These are phyloP conservation scores for Stenotaenia linearis DNA, from an alignment of 2,888 invertebrate genomes.

Conservation along the genomic window DNA sequence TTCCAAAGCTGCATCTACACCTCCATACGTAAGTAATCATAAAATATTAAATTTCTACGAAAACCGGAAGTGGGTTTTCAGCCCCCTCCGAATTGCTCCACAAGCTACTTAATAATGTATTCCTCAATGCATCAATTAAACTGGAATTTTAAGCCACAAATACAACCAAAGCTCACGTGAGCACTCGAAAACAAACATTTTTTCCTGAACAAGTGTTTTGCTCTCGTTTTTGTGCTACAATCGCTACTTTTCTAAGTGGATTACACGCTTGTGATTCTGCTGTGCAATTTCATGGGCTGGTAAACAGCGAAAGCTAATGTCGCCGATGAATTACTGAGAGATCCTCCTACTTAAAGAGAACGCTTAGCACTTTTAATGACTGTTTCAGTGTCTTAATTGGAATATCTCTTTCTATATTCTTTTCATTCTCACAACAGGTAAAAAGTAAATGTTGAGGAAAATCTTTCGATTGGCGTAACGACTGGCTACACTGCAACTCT, in stretches of 20 bases:
- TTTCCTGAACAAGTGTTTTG: background rate
- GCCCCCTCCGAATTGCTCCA: too few species aligned
- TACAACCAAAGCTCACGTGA: background rate
- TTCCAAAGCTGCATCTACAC: too few species aligned
- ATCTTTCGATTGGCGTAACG: too few species aligned
- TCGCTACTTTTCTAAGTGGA: slow-evolving; percentile 5
- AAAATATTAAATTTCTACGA: too few species aligned
- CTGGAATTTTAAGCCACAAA: background rate
- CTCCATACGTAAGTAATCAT: too few species aligned
- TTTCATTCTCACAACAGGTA: too few species aligned
- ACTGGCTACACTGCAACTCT: too few species aligned
- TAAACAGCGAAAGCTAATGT: background rate
- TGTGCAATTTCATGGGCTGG: background rate
- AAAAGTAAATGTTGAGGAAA: too few species aligned
- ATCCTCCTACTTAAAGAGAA: background rate
- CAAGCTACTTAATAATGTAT: too few species aligned
- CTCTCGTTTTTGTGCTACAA: background rate
- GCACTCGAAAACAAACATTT: background rate
- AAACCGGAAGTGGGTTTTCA: too few species aligned
- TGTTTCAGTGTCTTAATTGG: background rate
- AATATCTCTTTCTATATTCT: background rate
- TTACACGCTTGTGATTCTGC: background rate
- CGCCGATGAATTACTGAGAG: background rate
- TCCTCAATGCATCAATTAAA: too few species aligned
- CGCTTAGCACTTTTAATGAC: background rate